A percentile compares a stretch with the other conserved stretches of the same genome.
Evolutionary conservation across 2,797 vertebrate species (phyloP).

Genomic region (Champsocephalus gunnari): DNA sequence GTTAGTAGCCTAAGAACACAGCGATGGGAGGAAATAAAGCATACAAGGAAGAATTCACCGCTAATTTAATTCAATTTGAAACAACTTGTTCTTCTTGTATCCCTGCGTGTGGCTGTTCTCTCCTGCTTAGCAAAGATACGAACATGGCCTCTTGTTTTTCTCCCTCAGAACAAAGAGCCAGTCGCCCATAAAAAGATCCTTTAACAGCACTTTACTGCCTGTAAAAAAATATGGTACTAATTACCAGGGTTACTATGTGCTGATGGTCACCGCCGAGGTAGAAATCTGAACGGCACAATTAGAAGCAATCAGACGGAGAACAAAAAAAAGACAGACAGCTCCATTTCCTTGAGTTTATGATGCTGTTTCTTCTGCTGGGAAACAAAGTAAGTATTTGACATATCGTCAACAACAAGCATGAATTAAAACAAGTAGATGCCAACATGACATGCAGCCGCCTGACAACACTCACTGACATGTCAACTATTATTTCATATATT

Average conservation of each 20-base stretch:
- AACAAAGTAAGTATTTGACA: conserved; percentile 61
- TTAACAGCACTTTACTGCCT: conserved; percentile 71
- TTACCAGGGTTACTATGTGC: conserved; percentile 51
- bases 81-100: background rate
- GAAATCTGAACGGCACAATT: conserved; percentile 46
- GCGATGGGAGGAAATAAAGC: conserved; percentile 34
- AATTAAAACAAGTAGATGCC: conserved; percentile 46
- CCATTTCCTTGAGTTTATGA: conserved; percentile 56
- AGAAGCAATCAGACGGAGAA: conserved; percentile 48
- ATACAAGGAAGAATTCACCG: conserved; percentile 1
- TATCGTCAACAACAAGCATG: conserved; percentile 61
- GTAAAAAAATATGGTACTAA: conserved; percentile 73
- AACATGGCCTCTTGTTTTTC: conserved; percentile 43
- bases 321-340: conserved; percentile 47
- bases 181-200: conserved; percentile 58
- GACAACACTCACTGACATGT: conserved; percentile 13
- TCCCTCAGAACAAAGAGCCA: conserved; percentile 59
- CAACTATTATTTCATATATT: background rate
- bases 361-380: conserved; percentile 64
- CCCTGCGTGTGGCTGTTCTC: conserved; percentile 7
- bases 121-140: conserved; percentile 53
- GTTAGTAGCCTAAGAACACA: conserved; percentile 28
- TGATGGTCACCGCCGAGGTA: conserved; percentile 63
- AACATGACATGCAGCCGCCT: conserved; percentile 36
- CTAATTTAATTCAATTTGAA: conserved; percentile 26